Conservation (phyloP, 2,888 invertebrate genomes). For the Gymnosoma rotundatum region DNA sequence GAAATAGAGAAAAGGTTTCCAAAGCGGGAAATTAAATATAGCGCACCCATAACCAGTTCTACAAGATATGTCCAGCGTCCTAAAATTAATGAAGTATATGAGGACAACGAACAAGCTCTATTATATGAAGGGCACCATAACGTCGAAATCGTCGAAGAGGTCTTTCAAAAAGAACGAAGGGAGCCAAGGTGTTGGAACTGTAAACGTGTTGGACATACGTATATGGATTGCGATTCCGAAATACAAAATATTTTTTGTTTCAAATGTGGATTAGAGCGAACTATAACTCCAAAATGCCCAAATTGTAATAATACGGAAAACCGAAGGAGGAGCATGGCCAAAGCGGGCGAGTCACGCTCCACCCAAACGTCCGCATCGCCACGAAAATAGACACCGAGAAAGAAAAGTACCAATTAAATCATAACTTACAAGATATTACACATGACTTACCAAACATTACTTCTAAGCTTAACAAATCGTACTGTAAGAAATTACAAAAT, state of each 20-base stretch:
- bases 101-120: neutral
- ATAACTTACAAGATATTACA: neutral
- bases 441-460: neutral
- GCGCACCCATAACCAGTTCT: neutral
- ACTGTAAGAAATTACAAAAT: too few relatives aligned
- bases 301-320: neutral
- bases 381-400: too few relatives aligned
- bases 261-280: neutral
- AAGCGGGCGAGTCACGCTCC: too few relatives aligned
- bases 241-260: neutral
- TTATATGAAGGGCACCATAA: neutral
- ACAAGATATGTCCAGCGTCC: neutral
- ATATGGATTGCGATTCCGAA: neutral
- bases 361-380: too few relatives aligned
- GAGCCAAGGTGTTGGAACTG: conserved; percentile 11
- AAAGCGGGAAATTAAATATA: neutral
- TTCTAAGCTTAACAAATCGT: too few relatives aligned
- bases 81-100: neutral
- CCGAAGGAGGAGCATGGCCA: neutral
- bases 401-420: neutral
- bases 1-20: neutral
- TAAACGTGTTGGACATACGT: neutral
- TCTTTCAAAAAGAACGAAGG: neutral
- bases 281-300: neutral
- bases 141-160: neutral